These are phyloP conservation scores for Branchellion lobata DNA, from an alignment of 2,888 invertebrate species.

Conservation along the genomic window DNA sequence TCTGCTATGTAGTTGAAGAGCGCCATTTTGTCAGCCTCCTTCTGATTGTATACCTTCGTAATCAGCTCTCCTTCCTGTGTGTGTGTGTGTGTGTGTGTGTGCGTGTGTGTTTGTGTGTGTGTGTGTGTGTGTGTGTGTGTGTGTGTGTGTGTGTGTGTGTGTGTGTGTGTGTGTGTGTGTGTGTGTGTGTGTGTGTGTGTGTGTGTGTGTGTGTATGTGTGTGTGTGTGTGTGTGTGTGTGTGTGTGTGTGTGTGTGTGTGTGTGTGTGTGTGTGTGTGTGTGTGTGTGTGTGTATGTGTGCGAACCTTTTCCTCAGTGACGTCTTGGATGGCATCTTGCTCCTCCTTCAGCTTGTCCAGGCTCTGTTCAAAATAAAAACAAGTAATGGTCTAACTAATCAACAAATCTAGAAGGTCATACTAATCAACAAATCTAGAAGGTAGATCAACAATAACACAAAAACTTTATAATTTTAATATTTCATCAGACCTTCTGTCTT, in stretches of 20 bases:
- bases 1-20: constrained; percentile 43
- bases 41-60: constrained; percentile 32
- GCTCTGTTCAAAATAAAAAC: too few species aligned
- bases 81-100: too few species aligned
- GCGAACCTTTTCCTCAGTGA: constrained; percentile 29
- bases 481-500: too few species aligned
- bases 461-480: too few species aligned
- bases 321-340: constrained; percentile 37
- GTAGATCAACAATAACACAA: too few species aligned
- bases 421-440: too few species aligned
- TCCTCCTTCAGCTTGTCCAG: constrained; percentile 31
- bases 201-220: constrained; percentile 37
- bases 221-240: constrained; percentile 20
- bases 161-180: constrained; percentile 38
- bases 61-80: constrained; percentile 12
- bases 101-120: constrained; percentile 1
- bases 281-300: constrained; percentile 35
- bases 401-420: too few species aligned
- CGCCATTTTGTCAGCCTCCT: constrained; percentile 41
- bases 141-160: constrained; percentile 29
- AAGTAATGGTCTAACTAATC: too few species aligned
- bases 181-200: constrained; percentile 35
- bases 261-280: constrained; percentile 25
- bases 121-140: constrained; percentile 36
- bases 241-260: not conserved